Evolutionary conservation across 2,888 invertebrate genomes (phyloP).

Genomic region (Metallyticus violacea): DNA sequence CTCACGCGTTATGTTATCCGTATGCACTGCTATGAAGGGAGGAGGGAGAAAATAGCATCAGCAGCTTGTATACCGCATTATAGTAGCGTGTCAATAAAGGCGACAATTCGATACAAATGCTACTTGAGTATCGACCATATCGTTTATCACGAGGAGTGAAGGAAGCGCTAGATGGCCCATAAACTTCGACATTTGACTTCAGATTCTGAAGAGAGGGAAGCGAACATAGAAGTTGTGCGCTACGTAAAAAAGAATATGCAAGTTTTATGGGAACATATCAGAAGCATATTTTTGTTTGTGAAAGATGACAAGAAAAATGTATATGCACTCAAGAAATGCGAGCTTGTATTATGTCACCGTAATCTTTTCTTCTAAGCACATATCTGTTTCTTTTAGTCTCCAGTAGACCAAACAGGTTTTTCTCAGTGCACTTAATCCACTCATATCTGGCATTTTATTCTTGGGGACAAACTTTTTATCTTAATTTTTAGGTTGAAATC

Average conservation of each 20-base stretch:
- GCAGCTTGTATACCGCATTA: not conserved
- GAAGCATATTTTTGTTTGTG: not conserved
- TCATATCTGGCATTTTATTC: too few species aligned
- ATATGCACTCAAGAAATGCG: not conserved
- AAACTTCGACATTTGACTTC: not conserved
- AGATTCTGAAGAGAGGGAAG: not conserved
- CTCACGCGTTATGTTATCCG: not conserved
- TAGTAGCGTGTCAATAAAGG: not conserved
- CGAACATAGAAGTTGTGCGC: not conserved
- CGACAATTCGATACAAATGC: not conserved
- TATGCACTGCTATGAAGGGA: not conserved
- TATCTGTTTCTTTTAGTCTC: too few species aligned
- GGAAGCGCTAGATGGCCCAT: conserved; percentile 20
- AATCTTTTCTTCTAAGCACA: too few species aligned
- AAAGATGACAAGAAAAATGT: not conserved
- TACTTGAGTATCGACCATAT: conserved; percentile 6
- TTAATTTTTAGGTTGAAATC: too few species aligned
- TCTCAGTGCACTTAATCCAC: too few species aligned
- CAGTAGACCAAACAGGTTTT: too few species aligned
- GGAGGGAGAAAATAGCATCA: not conserved
- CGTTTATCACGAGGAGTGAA: conserved; percentile 22
- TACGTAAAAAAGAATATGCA: not conserved
- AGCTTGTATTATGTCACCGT: too few species aligned
- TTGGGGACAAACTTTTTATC: too few species aligned
- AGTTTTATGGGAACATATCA: not conserved